Conservation (phyloP, 2,113 vertebrate genomes). For the Varanus komodoensis region DNA sequence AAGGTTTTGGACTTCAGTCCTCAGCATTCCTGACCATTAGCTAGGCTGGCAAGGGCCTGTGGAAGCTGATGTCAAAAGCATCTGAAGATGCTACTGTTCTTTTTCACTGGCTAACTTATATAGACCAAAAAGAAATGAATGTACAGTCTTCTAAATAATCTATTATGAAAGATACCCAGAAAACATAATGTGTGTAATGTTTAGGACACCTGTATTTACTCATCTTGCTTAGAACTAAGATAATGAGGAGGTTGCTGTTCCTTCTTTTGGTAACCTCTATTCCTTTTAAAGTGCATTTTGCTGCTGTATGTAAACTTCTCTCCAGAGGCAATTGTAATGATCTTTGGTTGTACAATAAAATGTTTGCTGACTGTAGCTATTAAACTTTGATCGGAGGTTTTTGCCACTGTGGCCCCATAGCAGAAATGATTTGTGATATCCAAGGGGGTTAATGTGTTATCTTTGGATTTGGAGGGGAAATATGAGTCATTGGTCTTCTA, state of each 20-base stretch:
- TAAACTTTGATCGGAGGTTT: neutral
- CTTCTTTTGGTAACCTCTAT: neutral
- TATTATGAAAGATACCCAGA: neutral
- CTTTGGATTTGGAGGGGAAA: neutral
- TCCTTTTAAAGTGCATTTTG: neutral
- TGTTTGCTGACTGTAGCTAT: no score
- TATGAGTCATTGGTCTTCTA: neutral
- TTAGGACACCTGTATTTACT: neutral
- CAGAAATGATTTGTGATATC: neutral
- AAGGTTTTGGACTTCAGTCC: no score
- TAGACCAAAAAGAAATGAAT: neutral
- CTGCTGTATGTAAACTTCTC: neutral
- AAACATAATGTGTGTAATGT: neutral
- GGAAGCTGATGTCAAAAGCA: no score
- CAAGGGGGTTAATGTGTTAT: neutral
- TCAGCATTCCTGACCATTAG: no score
- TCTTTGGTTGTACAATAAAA: neutral
- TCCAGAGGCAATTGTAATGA: neutral
- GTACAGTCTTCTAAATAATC: neutral
- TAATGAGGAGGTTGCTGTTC: neutral
- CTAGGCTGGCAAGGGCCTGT: no score
- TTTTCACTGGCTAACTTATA: neutral
- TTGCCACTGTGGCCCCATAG: neutral
- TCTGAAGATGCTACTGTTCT: no score
- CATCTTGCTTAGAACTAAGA: neutral